Conservation (phyloP, 2,797 vertebrate species). For the Buceros bicornis region DNA sequence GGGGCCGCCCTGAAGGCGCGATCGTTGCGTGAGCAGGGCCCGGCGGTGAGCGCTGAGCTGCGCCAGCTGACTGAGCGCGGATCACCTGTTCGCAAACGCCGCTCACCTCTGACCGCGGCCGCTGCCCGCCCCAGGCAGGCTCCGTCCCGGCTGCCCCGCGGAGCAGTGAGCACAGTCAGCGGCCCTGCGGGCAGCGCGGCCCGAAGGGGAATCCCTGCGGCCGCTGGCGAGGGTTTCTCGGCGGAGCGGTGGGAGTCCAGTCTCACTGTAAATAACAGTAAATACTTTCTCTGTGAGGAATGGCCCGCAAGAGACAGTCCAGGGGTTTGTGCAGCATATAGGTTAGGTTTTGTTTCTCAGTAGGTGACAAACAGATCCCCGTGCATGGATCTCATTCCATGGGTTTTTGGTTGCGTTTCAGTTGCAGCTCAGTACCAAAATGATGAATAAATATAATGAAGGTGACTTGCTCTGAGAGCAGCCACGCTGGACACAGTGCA, state of each 20-base stretch:
- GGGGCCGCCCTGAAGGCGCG: not conserved
- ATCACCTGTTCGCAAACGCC: not conserved
- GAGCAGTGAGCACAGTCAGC: not conserved
- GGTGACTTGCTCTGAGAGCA: not conserved
- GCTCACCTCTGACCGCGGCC: not conserved
- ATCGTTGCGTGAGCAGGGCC: not conserved
- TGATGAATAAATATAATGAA: not conserved
- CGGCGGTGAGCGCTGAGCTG: not conserved
- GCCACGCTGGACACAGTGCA: rapidly evolving
- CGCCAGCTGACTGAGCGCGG: not conserved
- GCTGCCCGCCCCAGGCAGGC: not conserved
- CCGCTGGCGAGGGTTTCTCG: not conserved
- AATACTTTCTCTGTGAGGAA: rapidly evolving
- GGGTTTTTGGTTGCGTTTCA: not conserved
- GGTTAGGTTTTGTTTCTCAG: not conserved
- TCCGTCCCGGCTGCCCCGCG: not conserved
- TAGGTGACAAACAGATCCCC: rapidly evolving
- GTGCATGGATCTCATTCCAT: rapidly evolving
- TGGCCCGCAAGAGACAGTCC: not conserved
- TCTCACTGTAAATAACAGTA: rapidly evolving
- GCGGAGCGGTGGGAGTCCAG: no score
- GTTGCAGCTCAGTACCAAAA: not conserved
- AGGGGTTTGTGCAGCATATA: rapidly evolving
- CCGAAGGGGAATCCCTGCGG: no score
- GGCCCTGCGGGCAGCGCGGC: not conserved